Base-by-base conservation (phyloP, 2,888 invertebrate species). In the Caenorhabditis zanzibari region DNA sequence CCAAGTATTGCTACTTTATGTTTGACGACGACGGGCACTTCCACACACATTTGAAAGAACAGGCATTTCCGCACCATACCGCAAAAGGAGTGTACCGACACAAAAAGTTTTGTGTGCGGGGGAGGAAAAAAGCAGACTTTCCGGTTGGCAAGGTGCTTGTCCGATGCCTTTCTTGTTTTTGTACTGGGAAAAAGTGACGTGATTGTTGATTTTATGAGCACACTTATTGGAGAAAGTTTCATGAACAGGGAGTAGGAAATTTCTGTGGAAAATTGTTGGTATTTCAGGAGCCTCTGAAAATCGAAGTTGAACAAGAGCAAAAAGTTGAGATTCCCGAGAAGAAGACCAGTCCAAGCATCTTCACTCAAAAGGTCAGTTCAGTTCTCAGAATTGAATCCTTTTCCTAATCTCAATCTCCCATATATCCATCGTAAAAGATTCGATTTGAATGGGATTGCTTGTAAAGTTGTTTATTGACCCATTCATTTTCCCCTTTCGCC, bases 361-460 rank as follows among this genome's bases (percentile, higher is more conserved):
- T 84, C 71, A 72, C 83, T 22, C 80, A 84, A 72, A 84, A 84
- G 76, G 83, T 84, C 44, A 80, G 63, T 72, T 24, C 44, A 32
- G 9, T 12, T 9, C 44, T n/a, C 35, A 38, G 38, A 38, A 38
- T 44, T 1, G 26, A 16, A n/a, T 47, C 41, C n/a, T 32, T 14
- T 52, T 35, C 12, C 22, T 3, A 38, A 38, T 22, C 24, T 12
- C n/a, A n/a, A n/a, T 9, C 38, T 28, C 16, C 24, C 26, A 54
- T 54, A 38, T 24, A 41, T 54, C 49, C 28, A n/a, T 32, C 32
- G 32, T 7, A 52, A 52, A 54, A 68, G 35, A 54, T 52, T 61
- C 28, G n/a, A 58, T 61, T 68, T 35, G 52, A 68, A 68, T 66
- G 64, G 64, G 59, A 64, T 68, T 56, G 76, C 76, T 77, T 76